Evolutionary conservation across 1,140 invertebrate species (phyloP), one percentile per base, ranked within the genome.

Genomic region (Drosophila willistoni): DNA sequence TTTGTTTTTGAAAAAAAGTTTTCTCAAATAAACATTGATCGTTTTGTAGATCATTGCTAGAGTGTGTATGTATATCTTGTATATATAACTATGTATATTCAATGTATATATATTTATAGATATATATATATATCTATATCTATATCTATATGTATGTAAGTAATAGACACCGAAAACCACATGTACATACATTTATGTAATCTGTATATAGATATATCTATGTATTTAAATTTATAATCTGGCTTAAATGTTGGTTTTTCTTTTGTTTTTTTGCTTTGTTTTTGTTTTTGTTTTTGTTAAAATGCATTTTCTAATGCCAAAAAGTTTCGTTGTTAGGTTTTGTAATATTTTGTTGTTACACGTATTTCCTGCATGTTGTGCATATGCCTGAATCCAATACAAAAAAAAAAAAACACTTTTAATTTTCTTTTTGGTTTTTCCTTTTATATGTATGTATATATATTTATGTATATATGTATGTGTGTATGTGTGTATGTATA

Each of bases 301-400:
- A 91, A 91, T 91, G 84, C 81, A 86, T 91, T 84, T 71, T 82
- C 63, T 81, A 85, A 91, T 91, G 84, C 90, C 82, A 91, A 91
- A 91, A 91, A 66, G 72, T 84, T 91, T 91, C 90, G 90, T 91
- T 91, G 90, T 90, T 89, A 64, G 73, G 81, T 91, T 90, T 82
- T 89, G 85, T 89, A 87, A 87, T 87, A 89, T 83, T 89, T 80
- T 79, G 63, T 61, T 76, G 79, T 86, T 86, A 86, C 82, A 86
- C 83, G 83, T 86, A 81, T 86, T 86, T 86, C 82, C 82, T 87
- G 82, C 82, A 86, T 87, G 71, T 86, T 36, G 33, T 79, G 73
- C 77, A 65, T 77, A 68, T 79, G 76, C 79, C 68, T 67, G 82
- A 51, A 51, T 51, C 17, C 17, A 51, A 51, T 51, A 68, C 42